Base-by-base conservation (phyloP, 2,888 invertebrate species). In the Drosophila pseudotalamancana region DNA sequence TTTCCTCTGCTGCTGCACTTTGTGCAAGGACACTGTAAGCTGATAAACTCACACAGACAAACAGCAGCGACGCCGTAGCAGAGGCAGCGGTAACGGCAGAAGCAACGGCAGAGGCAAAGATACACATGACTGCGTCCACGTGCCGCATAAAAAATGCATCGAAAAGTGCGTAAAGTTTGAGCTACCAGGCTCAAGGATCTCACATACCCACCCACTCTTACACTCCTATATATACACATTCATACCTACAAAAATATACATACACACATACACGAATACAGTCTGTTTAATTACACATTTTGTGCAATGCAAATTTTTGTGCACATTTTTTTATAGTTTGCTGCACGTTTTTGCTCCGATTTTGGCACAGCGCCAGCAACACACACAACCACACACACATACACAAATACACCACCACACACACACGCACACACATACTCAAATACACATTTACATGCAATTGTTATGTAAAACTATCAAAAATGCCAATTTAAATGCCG, bases 231-330 rank as follows among this genome's bases (percentile, higher is more conserved):
- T 14, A 5, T 14, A n/a, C n/a, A 6, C 19, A 4, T 6, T 1
- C 18, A 1, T 14, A 9, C 12, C 14, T n/a, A n/a, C n/a, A n/a
- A n/a, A 19, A 4, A 23, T 6, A 4, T 6, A 18, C 21, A 4
- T 11, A 5, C 25, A 6, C 45, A n/a, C 9, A 6, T 2, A 8
- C 11, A 1, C 3, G n/a, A 18, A 23, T 21, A 12, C 39, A 12
- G 45, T 6, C 37, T 74, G 72, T 81, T 84, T 81, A 81, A 84
- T 84, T 84, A 71, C 81, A 81, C 64, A 76, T 75, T 80, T 77
- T 72, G 50, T 74, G 71, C 67, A 71, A 49, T 62, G 66, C 61
- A 54, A 53, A 70, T 76, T 79, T 59, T 63, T 67, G 42, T 39
- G 11, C 48, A 60, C 25, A 32, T 35, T 63, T 57, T 39, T 21